These are phyloP conservation scores for Allacma fusca DNA, from an alignment of 2,888 invertebrate genomes.

Conservation along the genomic window DNA sequence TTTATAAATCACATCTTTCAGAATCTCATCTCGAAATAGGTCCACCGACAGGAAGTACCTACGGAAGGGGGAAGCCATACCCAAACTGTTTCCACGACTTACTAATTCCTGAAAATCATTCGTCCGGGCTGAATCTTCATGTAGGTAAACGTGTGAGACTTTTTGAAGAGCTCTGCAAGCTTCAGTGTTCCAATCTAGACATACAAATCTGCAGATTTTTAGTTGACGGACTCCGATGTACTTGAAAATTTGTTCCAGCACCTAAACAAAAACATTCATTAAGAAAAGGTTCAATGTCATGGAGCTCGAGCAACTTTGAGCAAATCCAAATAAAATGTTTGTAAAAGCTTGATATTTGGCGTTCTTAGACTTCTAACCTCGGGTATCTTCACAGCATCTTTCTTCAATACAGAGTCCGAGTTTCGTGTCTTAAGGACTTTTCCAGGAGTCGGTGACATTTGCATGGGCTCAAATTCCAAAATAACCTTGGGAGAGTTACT, in stretches of 20 bases:
- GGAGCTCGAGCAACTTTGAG: too few relatives aligned
- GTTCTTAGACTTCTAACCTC: too few relatives aligned
- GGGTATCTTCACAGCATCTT: too few relatives aligned
- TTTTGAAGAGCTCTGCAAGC: constrained; percentile 33
- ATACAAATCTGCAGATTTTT: constrained; percentile 19
- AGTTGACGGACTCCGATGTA: background rate
- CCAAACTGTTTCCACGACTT: background rate
- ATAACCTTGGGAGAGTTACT: too few relatives aligned
- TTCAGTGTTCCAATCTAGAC: constrained; percentile 28
- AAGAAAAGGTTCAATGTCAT: too few relatives aligned
- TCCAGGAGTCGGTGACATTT: too few relatives aligned
- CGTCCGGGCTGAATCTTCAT: constrained; percentile 20
- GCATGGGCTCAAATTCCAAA: too few relatives aligned
- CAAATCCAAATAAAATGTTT: too few relatives aligned
- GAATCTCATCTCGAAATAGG: constrained; percentile 11
- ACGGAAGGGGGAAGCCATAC: constrained; percentile 17
- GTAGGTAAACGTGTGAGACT: constrained; percentile 3
- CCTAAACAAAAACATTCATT: background rate
- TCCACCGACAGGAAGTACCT: constrained; percentile 16
- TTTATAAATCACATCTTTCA: background rate
- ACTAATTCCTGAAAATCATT: background rate
- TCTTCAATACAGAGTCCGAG: too few relatives aligned
- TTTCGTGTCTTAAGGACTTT: too few relatives aligned
- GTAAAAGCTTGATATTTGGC: too few relatives aligned
- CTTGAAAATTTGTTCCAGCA: constrained; percentile 25